Conservation (phyloP, 2,888 invertebrate species). For the Andrena camellia region DNA sequence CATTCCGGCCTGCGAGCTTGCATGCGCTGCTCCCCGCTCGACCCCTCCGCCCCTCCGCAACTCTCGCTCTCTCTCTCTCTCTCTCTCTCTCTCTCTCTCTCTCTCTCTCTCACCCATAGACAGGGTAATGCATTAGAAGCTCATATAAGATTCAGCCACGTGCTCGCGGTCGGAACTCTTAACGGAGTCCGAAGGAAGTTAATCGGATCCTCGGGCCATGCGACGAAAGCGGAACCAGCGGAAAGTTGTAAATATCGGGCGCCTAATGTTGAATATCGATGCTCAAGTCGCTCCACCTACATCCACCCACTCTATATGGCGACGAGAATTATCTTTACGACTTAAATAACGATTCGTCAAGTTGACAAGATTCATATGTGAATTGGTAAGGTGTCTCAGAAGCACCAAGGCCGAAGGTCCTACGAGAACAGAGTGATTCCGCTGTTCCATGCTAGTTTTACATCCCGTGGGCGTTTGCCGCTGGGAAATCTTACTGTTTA, state of each 20-base stretch:
- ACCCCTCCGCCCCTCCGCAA: slow-evolving; percentile 40
- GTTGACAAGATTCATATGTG: too few species aligned
- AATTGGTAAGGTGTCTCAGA: neutral
- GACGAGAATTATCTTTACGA: too few species aligned
- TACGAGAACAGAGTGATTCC: slow-evolving; percentile 4
- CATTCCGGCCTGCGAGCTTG: slow-evolving; percentile 81
- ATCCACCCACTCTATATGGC: too few species aligned
- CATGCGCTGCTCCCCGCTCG: slow-evolving; percentile 69
- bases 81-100: slow-evolving; percentile 23
- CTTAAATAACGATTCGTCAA: too few species aligned
- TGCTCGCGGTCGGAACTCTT: slow-evolving; percentile 53
- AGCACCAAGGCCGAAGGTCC: neutral
- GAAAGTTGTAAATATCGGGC: neutral
- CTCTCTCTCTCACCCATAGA: slow-evolving; percentile 44
- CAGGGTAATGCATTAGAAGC: slow-evolving; percentile 82
- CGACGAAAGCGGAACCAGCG: slow-evolving; percentile 5
- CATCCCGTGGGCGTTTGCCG: neutral
- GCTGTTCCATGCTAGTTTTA: slow-evolving; percentile 22
- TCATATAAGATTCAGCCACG: slow-evolving; percentile 80
- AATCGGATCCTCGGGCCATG: slow-evolving; percentile 34
- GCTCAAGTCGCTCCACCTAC: too few species aligned
- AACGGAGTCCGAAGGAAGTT: slow-evolving; percentile 46
- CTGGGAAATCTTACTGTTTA: slow-evolving; percentile 17
- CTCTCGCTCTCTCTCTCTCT: slow-evolving; percentile 26
- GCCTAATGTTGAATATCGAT: neutral